These are phyloP conservation scores for Opisthocomus hoazin DNA, from an alignment of 2,113 vertebrate genomes.

Conservation along the genomic window DNA sequence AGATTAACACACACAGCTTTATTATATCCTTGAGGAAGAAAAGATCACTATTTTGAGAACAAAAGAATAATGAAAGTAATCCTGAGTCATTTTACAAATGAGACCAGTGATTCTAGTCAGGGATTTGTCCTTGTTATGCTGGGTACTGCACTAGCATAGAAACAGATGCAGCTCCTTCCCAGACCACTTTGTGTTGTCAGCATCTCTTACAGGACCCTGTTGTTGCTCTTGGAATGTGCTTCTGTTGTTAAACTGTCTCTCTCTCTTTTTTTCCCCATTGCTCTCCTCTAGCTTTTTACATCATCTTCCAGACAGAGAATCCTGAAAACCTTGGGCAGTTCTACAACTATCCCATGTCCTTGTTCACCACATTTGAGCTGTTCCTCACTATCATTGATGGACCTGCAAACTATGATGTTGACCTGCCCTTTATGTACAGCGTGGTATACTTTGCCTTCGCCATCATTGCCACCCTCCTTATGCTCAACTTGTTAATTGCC, in stretches of 20 bases:
- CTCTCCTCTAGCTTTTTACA: slow-evolving; percentile 78
- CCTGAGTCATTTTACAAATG: not conserved
- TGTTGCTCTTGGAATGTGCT: not conserved
- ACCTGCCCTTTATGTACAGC: slow-evolving; percentile 81
- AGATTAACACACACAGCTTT: not conserved
- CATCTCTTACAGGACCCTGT: not conserved
- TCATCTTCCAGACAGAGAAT: slow-evolving; percentile 90
- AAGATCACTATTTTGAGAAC: not conserved
- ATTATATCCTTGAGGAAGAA: not conserved
- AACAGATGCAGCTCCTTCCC: not conserved
- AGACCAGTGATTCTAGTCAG: not conserved
- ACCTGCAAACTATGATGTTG: slow-evolving; percentile 84
- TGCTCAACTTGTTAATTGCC: slow-evolving; percentile 91
- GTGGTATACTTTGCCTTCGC: slow-evolving; percentile 83
- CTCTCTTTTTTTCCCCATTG: not conserved
- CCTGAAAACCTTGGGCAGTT: slow-evolving; percentile 77
- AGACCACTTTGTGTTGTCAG: not conserved
- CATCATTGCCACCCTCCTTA: slow-evolving; percentile 85
- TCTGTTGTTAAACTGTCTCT: not conserved
- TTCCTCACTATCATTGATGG: slow-evolving; percentile 89
- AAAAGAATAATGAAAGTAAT: not conserved
- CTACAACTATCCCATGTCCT: slow-evolving; percentile 81
- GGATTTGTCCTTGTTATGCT: not conserved
- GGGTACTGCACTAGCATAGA: not conserved
- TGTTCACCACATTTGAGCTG: slow-evolving; percentile 90